phyloP scores from a whole-genome alignment of 2,797 vertebrate species.

The Neomorphus geoffroyi region DNA sequence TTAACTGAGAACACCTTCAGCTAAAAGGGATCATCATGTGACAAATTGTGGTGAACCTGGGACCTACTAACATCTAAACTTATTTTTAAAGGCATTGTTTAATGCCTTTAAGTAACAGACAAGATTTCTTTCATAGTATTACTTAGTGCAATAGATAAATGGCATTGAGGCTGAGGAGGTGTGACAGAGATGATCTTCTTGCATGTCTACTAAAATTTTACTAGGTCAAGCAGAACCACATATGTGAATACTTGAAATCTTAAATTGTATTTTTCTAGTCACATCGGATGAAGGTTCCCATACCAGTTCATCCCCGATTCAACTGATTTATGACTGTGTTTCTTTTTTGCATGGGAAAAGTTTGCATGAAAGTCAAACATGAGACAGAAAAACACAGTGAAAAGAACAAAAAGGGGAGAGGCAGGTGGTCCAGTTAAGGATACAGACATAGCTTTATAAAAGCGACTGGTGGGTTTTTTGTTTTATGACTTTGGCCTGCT shows the following conservation, averaged over 20 bases:
- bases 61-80: neutral
- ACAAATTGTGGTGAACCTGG: neutral
- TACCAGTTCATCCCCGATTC: neutral
- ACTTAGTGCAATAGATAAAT: neutral
- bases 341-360: neutral
- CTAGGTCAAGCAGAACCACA: neutral
- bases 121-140: neutral
- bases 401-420: neutral
- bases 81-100: neutral
- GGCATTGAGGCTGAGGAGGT: neutral
- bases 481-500: neutral
- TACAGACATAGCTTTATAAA: neutral
- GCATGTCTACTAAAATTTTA: neutral
- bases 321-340: neutral
- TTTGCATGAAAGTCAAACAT: neutral
- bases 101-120: neutral
- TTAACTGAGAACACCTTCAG: neutral
- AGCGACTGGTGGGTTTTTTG: accelerated
- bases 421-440: neutral
- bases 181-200: neutral
- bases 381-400: neutral
- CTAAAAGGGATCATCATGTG: neutral
- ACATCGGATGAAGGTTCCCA: neutral
- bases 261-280: neutral
- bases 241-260: neutral